Evolutionary conservation across 2,113 vertebrate genomes (phyloP).

Genomic region (Symphodus melops): DNA sequence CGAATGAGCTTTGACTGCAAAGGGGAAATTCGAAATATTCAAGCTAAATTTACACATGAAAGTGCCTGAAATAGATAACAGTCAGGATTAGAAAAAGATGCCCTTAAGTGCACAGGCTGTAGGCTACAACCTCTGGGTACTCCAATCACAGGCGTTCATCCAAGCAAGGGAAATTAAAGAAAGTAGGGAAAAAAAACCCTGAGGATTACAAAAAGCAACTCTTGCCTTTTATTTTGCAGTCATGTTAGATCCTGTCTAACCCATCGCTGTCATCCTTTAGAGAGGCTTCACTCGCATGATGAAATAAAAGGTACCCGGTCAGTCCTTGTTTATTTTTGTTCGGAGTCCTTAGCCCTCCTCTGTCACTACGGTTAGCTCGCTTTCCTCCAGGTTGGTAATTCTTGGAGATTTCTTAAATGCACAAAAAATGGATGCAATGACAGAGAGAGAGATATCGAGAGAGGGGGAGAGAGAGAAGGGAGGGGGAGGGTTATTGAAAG

Average conservation of each 20-base stretch:
- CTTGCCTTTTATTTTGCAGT: constrained; percentile 88
- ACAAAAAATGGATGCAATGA: constrained; percentile 86
- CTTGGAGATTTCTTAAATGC: constrained; percentile 86
- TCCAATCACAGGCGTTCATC: constrained; percentile 53
- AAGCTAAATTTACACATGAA: constrained; percentile 56
- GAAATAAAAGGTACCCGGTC: constrained; percentile 57
- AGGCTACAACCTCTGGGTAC: constrained; percentile 53
- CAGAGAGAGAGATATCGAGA: constrained; percentile 31
- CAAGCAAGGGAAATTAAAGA: constrained; percentile 17
- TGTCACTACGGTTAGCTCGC: constrained; percentile 64
- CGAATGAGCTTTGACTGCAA: constrained; percentile 19
- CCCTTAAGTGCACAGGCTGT: constrained; percentile 44
- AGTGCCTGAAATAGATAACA: constrained; percentile 32
- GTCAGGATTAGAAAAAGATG: constrained; percentile 43
- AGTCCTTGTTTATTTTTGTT: constrained; percentile 69
- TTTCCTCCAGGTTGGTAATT: constrained; percentile 82
- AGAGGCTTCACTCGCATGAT: constrained; percentile 74
- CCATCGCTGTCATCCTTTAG: constrained; percentile 84
- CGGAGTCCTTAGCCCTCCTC: constrained; percentile 68
- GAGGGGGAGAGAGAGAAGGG: constrained; percentile 43
- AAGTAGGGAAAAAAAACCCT: constrained; percentile 17
- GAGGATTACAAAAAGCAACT: constrained; percentile 30
- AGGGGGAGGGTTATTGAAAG: constrained; percentile 23
- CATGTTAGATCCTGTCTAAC: constrained; percentile 86
- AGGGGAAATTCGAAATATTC: neutral